Conservation (phyloP, 1,140 invertebrate genomes). For the Euwallacea similis region DNA sequence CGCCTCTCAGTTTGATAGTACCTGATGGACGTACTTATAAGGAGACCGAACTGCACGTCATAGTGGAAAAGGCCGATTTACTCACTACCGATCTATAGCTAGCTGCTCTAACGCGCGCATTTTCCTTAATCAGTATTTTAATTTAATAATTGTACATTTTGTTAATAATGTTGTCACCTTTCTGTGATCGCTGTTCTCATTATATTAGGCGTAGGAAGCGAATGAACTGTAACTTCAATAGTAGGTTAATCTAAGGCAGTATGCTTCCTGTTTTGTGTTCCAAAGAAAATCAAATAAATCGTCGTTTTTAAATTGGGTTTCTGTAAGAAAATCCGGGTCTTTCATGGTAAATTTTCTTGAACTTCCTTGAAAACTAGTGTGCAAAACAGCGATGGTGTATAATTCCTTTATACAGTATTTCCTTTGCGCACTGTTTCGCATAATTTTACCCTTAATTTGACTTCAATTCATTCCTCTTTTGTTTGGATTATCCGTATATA, state of each 20-base stretch:
- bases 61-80: constrained; percentile 78
- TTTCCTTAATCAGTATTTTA: constrained; percentile 20
- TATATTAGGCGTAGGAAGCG: too few species aligned
- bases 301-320: too few species aligned
- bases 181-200: neutral
- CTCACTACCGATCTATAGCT: constrained; percentile 74
- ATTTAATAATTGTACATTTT: constrained; percentile 2
- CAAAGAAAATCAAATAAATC: constrained; percentile 19
- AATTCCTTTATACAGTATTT: constrained; percentile 1
- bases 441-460: neutral
- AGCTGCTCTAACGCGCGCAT: neutral
- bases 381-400: too few species aligned
- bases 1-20: constrained; percentile 64
- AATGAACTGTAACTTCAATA: too few species aligned
- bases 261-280: constrained; percentile 1
- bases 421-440: neutral
- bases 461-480: neutral
- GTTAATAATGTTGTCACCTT: neutral
- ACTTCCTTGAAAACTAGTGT: too few species aligned
- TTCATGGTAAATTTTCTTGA: too few species aligned
- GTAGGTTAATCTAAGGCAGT: too few species aligned
- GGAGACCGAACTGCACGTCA: constrained; percentile 81
- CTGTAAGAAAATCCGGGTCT: too few species aligned
- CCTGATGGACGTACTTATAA: constrained; percentile 78
- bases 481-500: constrained; percentile 14